Conservation (phyloP, 2,113 vertebrate genomes). For the Silurus meridionalis region DNA sequence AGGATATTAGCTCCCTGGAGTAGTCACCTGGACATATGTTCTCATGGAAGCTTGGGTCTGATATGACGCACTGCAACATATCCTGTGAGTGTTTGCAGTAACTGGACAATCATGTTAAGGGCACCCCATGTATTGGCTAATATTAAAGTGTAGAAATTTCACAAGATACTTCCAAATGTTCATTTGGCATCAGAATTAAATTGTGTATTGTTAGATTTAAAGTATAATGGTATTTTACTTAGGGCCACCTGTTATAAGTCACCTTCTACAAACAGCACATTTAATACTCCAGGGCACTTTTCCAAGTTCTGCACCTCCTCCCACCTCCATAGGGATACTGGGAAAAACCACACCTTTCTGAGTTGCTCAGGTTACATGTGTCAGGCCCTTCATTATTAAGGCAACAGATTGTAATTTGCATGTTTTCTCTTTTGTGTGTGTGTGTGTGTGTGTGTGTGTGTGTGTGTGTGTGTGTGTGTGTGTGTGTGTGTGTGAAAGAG, state of each 20-base stretch:
- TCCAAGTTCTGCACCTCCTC: slow-evolving; percentile 27
- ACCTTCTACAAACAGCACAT: not conserved
- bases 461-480: not conserved
- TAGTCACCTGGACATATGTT: slow-evolving; percentile 27
- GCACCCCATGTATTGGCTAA: slow-evolving; percentile 8
- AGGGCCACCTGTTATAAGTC: not conserved
- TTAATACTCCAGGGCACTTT: slow-evolving; percentile 6
- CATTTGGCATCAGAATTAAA: not conserved
- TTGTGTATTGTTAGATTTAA: not conserved
- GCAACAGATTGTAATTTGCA: slow-evolving; percentile 74
- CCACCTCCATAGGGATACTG: not conserved
- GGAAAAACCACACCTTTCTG: slow-evolving; percentile 29
- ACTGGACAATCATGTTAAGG: slow-evolving; percentile 7
- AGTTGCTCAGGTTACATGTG: slow-evolving; percentile 56
- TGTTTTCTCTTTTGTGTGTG: slow-evolving; percentile 16
- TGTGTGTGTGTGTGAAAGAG: too few relatives aligned
- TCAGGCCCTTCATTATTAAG: slow-evolving; percentile 65
- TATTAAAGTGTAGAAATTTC: slow-evolving; percentile 3
- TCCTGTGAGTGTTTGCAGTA: not conserved
- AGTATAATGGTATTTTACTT: not conserved
- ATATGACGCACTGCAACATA: slow-evolving; percentile 2
- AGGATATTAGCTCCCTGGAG: slow-evolving; percentile 48
- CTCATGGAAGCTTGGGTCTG: slow-evolving; percentile 20
- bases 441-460: not conserved
- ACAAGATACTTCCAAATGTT: not conserved